Base-by-base conservation (phyloP, 2,888 invertebrate genomes). In the Pteria penguin region DNA sequence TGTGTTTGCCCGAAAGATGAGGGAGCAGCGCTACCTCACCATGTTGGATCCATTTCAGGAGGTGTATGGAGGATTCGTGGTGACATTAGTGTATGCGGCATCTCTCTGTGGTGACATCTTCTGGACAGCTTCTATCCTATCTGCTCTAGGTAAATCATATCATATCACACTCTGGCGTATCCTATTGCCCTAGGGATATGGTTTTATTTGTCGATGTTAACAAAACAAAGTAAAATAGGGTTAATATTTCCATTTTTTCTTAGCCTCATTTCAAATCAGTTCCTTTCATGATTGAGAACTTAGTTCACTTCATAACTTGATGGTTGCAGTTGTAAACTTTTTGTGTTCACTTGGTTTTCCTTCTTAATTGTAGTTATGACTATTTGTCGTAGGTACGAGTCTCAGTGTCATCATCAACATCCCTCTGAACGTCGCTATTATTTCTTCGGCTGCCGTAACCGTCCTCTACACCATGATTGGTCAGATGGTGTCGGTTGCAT, bases 61-160 rank as follows among this genome's bases (percentile, higher is more conserved):
- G 62, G 76, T 80, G 22, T 90, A 84, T 79, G 89, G 90, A 0
- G 73, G 76, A 31, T 33, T 84, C 14, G 75, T 87, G 14, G 85
- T 86, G 14, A 58, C 87, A 0, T 65, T 88, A 4, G 81, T 90
- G 4, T 89, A 88, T 70, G 11, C 87, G 31, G 87, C 89, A 4
- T 84, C 88, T 31, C 71, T 90, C 29, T 88, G 84, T 76, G 90
- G 88, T 1, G 90, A 90, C 66, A 60, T 90, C 5, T 82, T 90
- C 78, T 90, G 90, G 90, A 88, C 89, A 55, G 88, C 90, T 0
- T 88, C 90, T 32, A 89, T 90, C 27, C 84, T 90, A n/a, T 86
- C 88, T 33, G 90, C 90, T 29, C 75, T 90, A 18, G 90, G 90
- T 90, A 71, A 75, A 82, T n/a, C n/a, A n/a, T n/a, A n/a, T n/a